phyloP scores from a whole-genome alignment of 2,797 vertebrate genomes.

The Trachurus trachurus region DNA sequence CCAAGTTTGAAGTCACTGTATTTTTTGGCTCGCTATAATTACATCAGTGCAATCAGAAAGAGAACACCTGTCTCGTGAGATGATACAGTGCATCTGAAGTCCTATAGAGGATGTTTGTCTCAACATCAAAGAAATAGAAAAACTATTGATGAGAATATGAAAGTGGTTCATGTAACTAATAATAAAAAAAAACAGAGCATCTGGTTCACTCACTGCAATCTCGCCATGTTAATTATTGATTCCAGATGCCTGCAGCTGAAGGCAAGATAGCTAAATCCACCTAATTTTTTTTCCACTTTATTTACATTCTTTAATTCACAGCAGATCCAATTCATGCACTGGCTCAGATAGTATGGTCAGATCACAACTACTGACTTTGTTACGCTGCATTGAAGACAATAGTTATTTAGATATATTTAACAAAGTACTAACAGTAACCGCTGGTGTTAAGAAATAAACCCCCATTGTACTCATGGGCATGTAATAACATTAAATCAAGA shows the following conservation, averaged over 20 bases:
- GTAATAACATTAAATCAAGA: constrained; percentile 21
- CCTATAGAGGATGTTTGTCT: not conserved
- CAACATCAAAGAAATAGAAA: not conserved
- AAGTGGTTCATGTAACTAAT: not conserved
- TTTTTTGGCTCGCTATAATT: not conserved
- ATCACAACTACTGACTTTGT: not conserved
- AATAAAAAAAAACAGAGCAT: no score
- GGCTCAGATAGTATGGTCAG: not conserved
- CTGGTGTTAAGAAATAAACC: not conserved
- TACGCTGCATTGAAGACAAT: not conserved
- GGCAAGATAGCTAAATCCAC: not conserved
- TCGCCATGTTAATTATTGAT: not conserved
- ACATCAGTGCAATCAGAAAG: not conserved
- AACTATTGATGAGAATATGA: not conserved
- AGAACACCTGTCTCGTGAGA: not conserved
- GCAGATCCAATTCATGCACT: not conserved
- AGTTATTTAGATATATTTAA: no score
- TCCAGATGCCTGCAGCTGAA: not conserved
- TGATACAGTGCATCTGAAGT: not conserved
- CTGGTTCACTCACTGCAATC: not conserved
- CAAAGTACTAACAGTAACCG: not conserved
- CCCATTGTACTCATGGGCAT: not conserved
- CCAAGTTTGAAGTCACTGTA: not conserved
- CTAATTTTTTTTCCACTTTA: not conserved
- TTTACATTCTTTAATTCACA: not conserved